Evolutionary conservation across 2,888 invertebrate genomes (phyloP).

Genomic region (Nemurella pictetii): DNA sequence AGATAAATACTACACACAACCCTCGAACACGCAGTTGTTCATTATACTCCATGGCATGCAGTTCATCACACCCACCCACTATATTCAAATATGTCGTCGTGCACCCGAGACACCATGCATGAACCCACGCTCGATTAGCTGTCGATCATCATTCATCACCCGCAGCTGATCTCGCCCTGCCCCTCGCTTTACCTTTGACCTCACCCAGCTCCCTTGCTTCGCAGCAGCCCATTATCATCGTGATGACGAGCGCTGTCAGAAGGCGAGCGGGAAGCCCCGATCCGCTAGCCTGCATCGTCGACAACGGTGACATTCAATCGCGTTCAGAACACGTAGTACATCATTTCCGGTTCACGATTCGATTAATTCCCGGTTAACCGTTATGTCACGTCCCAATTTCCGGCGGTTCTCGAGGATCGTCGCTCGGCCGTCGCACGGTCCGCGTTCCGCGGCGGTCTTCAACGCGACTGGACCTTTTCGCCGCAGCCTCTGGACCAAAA

Average conservation of each 20-base stretch:
- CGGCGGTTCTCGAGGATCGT: neutral
- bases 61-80: no score
- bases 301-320: neutral
- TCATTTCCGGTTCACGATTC: neutral
- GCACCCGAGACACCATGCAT: no score
- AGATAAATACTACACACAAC: no score
- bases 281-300: no score
- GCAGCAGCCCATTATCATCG: neutral
- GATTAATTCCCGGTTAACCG: constrained; percentile 4
- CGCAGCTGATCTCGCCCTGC: no score
- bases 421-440: neutral
- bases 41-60: no score
- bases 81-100: no score
- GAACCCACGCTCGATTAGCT: neutral
- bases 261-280: constrained; percentile 6
- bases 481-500: constrained; percentile 36
- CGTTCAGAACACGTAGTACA: neutral
- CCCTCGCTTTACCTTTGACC: constrained; percentile 23
- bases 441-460: neutral
- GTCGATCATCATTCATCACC: neutral
- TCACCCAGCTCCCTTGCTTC: neutral
- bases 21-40: no score
- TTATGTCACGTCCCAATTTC: constrained; percentile 7
- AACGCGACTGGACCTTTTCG: constrained; percentile 26
- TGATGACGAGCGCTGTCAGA: neutral